Percentiles rank a stretch among this genome's conserved stretches.
These are phyloP conservation scores for Aegithalos caudatus DNA, from an alignment of 2,113 vertebrate genomes.

Conservation along the genomic window DNA sequence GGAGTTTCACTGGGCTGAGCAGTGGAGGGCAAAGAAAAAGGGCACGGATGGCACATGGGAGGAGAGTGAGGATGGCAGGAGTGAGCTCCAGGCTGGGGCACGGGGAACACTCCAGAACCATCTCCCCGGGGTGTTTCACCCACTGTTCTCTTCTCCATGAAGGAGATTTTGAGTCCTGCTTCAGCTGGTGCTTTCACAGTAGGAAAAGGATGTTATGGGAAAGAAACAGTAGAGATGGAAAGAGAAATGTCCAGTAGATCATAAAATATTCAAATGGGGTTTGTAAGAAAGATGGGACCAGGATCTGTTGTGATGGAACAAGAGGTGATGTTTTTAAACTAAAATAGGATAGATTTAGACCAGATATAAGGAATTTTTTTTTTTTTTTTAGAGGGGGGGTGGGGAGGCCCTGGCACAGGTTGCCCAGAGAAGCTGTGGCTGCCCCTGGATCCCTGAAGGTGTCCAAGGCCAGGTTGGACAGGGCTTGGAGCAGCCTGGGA, in stretches of 20 bases:
- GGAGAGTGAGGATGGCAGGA: neutral
- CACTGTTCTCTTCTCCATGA: neutral
- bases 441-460: neutral
- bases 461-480: accelerated
- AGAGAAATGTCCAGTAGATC: accelerated
- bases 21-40: neutral
- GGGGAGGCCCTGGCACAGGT: no score
- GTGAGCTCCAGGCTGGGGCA: neutral
- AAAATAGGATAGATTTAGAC: neutral
- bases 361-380: neutral
- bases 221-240: neutral
- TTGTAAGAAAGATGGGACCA: neutral
- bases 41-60: neutral
- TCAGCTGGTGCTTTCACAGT: neutral
- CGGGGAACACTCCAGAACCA: neutral
- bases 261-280: neutral
- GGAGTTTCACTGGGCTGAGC: neutral
- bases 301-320: neutral
- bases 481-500: neutral
- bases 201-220: accelerated
- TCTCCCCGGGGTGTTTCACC: neutral
- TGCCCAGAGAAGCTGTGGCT: neutral
- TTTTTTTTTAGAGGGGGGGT: no score
- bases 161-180: neutral
- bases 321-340: neutral